Evolutionary conservation across 2,113 vertebrate species (phyloP).

Genomic region (Microtus oregoni): DNA sequence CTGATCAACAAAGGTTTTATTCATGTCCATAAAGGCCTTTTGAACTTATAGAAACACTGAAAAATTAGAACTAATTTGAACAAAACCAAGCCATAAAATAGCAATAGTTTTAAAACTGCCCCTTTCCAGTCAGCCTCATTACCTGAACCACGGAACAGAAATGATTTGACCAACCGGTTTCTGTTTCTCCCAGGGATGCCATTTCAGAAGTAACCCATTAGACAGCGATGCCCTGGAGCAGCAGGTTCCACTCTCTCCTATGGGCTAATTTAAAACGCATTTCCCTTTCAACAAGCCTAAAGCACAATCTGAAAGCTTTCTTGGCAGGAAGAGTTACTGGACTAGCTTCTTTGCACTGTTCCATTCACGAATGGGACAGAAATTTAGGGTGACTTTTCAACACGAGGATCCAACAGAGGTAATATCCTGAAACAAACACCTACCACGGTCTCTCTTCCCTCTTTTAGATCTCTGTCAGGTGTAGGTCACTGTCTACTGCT

Average conservation of each 20-base stretch:
- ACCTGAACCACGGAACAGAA: constrained; percentile 27
- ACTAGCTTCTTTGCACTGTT: not conserved
- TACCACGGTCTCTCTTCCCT: not conserved
- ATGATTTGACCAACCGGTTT: constrained; percentile 28
- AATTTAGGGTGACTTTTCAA: constrained; percentile 63
- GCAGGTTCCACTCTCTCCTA: constrained; percentile 15
- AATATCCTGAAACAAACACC: constrained; percentile 13
- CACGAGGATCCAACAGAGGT: not conserved
- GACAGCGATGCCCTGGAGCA: not conserved
- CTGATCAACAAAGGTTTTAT: not conserved
- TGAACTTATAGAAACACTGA: not conserved
- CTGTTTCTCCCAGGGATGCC: constrained; percentile 31
- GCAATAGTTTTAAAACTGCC: constrained; percentile 20
- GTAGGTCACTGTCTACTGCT: not conserved
- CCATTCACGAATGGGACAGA: not conserved
- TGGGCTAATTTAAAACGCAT: constrained; percentile 34
- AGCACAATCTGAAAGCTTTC: constrained; percentile 19
- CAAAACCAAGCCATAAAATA: constrained; percentile 49
- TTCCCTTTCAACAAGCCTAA: constrained; percentile 2
- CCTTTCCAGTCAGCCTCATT: constrained; percentile 14
- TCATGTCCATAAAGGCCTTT: not conserved
- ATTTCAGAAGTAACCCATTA: constrained; percentile 36
- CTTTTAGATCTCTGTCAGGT: constrained; percentile 1
- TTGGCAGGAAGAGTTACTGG: not conserved
- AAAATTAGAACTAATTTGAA: constrained; percentile 37